Evolutionary conservation across 2,113 vertebrate species (phyloP).

Genomic region (Irena cyanogastra): DNA sequence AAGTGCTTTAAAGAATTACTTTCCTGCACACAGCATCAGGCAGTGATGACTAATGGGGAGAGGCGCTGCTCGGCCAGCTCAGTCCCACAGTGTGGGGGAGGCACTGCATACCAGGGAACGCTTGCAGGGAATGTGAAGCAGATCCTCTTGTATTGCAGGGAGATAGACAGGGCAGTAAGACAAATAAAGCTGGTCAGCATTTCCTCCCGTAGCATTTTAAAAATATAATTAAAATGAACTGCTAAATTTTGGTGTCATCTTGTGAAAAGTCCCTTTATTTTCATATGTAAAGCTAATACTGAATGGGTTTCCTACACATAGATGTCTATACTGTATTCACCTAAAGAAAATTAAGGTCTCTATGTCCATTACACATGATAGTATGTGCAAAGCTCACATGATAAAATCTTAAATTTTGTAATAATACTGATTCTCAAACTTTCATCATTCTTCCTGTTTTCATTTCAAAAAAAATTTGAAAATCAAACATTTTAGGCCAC

Average conservation of each 20-base stretch:
- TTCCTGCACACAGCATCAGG: neutral
- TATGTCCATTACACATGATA: accelerated
- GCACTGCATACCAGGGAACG: neutral
- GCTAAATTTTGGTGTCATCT: neutral
- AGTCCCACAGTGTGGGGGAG: neutral
- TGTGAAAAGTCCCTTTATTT: neutral
- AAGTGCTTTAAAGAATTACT: neutral
- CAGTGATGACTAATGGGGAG: neutral
- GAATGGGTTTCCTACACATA: neutral
- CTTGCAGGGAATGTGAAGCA: neutral
- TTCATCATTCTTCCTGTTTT: neutral
- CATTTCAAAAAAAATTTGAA: too few species aligned
- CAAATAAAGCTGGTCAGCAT: neutral
- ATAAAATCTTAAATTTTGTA: neutral
- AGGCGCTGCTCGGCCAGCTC: neutral
- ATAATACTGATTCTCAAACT: neutral
- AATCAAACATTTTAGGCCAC: neutral
- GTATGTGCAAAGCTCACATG: neutral
- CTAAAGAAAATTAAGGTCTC: neutral
- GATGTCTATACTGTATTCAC: neutral
- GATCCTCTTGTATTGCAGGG: neutral
- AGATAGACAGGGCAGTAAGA: neutral
- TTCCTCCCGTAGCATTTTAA: neutral
- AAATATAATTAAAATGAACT: neutral
- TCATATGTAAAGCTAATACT: neutral